These are phyloP conservation scores for Bombus affinis DNA, from an alignment of 1,140 invertebrate genomes.

Conservation along the genomic window DNA sequence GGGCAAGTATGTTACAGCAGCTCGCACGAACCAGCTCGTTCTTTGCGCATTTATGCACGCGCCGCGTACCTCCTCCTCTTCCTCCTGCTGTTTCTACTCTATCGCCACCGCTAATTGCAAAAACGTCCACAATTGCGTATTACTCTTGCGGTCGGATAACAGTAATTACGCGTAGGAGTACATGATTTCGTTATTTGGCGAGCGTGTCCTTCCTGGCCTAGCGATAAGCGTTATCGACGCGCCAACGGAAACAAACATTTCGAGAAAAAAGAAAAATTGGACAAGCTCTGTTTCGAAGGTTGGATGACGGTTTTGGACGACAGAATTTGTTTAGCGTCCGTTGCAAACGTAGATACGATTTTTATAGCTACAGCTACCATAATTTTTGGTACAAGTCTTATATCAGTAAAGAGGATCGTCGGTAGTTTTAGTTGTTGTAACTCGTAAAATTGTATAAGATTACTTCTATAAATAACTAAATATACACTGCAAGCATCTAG, in stretches of 20 bases:
- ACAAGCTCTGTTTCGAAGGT: not conserved
- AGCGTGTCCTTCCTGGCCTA: not conserved
- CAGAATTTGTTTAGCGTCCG: too few relatives aligned
- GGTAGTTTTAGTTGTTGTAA: too few relatives aligned
- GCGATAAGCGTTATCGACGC: slow-evolving; percentile 33
- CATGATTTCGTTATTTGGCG: slow-evolving; percentile 11
- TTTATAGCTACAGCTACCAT: too few relatives aligned
- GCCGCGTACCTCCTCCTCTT: too few relatives aligned
- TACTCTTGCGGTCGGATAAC: slow-evolving; percentile 57
- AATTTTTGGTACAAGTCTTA: too few relatives aligned
- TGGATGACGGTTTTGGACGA: too few relatives aligned
- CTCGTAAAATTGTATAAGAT: too few relatives aligned
- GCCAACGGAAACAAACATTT: not conserved
- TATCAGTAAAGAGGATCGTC: too few relatives aligned
- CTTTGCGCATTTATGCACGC: not conserved
- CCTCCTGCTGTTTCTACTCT: not conserved
- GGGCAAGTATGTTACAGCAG: not conserved
- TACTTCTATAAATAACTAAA: too few relatives aligned
- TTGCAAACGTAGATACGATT: too few relatives aligned
- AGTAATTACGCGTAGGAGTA: slow-evolving; percentile 49
- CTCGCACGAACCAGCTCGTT: slow-evolving; percentile 13
- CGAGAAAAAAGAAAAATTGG: not conserved
- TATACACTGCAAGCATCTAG: too few relatives aligned
- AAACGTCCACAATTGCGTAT: slow-evolving; percentile 63
- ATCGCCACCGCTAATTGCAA: slow-evolving; percentile 21